Percentiles rank a stretch among this genome's conserved stretches.
These are phyloP conservation scores for Picus viridis DNA, from an alignment of 2,797 vertebrate species.

Conservation along the genomic window DNA sequence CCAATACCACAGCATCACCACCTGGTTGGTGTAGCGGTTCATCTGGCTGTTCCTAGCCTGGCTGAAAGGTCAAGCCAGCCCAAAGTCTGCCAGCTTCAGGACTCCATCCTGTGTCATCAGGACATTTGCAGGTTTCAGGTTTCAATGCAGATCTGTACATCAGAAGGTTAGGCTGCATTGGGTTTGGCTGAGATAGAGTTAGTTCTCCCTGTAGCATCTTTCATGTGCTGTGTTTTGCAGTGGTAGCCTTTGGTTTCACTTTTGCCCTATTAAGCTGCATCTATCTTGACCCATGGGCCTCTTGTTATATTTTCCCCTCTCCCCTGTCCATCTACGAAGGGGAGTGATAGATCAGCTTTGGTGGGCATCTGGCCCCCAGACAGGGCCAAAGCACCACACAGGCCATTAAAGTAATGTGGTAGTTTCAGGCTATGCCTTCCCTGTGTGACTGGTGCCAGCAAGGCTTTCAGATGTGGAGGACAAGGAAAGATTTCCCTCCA, in stretches of 20 bases:
- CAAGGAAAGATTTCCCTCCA: too few species aligned
- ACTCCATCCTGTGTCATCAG: slow-evolving; percentile 96
- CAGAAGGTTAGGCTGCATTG: too few species aligned
- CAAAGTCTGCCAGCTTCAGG: slow-evolving; percentile 95
- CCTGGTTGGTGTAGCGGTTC: slow-evolving; percentile 96
- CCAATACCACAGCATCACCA: slow-evolving; percentile 96
- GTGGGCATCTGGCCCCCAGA: too few species aligned
- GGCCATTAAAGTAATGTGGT: not conserved
- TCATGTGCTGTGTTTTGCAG: slow-evolving; percentile 82
- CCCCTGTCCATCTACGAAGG: too few species aligned
- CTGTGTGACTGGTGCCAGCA: not conserved
- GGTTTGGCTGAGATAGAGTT: too few species aligned
- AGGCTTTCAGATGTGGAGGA: too few species aligned
- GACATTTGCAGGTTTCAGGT: slow-evolving; percentile 84
- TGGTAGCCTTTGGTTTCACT: too few species aligned
- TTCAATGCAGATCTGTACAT: too few species aligned
- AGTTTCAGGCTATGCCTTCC: not conserved
- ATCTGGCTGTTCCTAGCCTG: slow-evolving; percentile 97
- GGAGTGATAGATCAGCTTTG: too few species aligned
- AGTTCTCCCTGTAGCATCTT: slow-evolving; percentile 65
- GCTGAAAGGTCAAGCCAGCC: slow-evolving; percentile 95
- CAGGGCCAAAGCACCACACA: not conserved
- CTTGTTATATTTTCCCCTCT: too few species aligned
- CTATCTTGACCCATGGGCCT: too few species aligned
- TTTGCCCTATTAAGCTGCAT: too few species aligned